Conservation (phyloP, 2,888 invertebrate genomes). For the Melinaea menophilus region DNA sequence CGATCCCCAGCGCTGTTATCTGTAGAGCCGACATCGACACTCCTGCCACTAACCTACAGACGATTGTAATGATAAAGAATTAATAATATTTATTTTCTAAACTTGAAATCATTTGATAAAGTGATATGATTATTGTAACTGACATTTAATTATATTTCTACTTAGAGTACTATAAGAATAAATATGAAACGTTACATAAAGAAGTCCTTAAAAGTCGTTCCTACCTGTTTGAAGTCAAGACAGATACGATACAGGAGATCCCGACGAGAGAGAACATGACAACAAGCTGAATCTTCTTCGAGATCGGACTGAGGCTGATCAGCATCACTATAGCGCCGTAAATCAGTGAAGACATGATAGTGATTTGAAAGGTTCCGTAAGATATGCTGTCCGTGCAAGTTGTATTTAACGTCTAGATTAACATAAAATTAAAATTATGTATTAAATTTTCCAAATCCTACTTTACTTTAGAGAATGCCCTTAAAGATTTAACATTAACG, state of each 20-base stretch:
- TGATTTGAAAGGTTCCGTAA: constrained; percentile 54
- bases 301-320: constrained; percentile 52
- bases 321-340: constrained; percentile 53
- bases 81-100: neutral
- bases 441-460: too few species aligned
- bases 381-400: constrained; percentile 58
- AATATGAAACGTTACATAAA: neutral
- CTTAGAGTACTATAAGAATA: neutral
- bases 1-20: constrained; percentile 61
- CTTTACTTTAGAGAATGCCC: too few species aligned
- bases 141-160: too few species aligned
- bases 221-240: constrained; percentile 53
- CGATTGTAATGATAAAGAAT: neutral
- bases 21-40: constrained; percentile 63
- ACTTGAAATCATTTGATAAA: too few species aligned
- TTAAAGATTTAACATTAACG: too few species aligned
- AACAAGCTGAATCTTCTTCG: constrained; percentile 57
- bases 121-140: too few species aligned
- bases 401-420: constrained; percentile 40
- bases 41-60: constrained; percentile 52
- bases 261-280: constrained; percentile 53
- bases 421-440: too few species aligned
- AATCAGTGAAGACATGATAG: constrained; percentile 57
- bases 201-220: neutral
- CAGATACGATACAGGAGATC: constrained; percentile 50